These are phyloP conservation scores for Phycodurus eques DNA, from an alignment of 2,113 vertebrate genomes.

Conservation along the genomic window DNA sequence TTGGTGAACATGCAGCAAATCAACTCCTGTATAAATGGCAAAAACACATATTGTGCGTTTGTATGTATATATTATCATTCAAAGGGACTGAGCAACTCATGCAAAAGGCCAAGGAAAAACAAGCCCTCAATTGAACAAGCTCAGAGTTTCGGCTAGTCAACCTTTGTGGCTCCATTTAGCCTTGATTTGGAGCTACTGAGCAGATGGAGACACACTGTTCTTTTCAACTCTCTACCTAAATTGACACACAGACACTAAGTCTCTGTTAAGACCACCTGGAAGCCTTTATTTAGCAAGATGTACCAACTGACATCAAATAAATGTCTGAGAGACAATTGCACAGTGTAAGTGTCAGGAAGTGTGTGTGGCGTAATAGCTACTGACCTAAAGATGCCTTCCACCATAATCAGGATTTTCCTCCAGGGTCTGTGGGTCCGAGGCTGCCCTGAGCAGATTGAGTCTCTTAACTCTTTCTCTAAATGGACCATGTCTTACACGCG, in stretches of 20 bases:
- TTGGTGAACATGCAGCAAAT: neutral
- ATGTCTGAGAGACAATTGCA: neutral
- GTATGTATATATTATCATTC: neutral
- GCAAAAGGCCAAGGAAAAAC: conserved; percentile 21
- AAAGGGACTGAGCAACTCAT: neutral
- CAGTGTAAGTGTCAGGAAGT: conserved; percentile 1
- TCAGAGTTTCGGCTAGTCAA: conserved; percentile 55
- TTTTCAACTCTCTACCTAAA: conserved; percentile 44
- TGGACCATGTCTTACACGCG: conserved; percentile 79
- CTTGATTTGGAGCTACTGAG: conserved; percentile 71
- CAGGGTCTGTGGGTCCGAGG: conserved; percentile 86
- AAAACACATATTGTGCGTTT: too few relatives aligned
- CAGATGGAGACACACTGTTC: conserved; percentile 65
- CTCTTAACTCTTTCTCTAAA: conserved; percentile 84
- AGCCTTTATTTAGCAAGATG: conserved; percentile 17
- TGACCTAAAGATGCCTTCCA: conserved; percentile 94
- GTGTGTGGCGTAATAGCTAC: conserved; percentile 16
- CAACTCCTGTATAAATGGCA: too few relatives aligned
- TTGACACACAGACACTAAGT: conserved; percentile 31
- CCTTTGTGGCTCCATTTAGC: conserved; percentile 65
- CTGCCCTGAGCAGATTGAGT: conserved; percentile 84
- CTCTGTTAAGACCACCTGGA: conserved; percentile 16
- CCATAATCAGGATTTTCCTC: conserved; percentile 93
- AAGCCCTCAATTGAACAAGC: conserved; percentile 42
- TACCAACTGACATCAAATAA: neutral